A percentile compares a stretch with the other conserved stretches of the same genome.
Evolutionary conservation across 2,113 vertebrate species (phyloP).

Genomic region (Etheostoma cragini): DNA sequence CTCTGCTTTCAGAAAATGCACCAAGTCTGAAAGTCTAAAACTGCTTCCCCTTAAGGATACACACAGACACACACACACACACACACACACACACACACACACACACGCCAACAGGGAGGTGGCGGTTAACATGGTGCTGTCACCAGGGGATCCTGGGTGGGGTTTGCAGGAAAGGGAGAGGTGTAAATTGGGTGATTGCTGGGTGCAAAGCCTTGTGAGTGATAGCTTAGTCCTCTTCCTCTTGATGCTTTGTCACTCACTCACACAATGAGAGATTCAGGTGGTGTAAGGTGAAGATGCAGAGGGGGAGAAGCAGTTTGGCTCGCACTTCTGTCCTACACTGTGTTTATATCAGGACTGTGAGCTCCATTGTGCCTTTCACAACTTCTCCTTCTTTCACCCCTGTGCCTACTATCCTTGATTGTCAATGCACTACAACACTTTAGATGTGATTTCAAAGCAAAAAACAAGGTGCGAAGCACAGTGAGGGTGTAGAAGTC

Average conservation of each 20-base stretch:
- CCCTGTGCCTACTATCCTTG: slow-evolving; percentile 11
- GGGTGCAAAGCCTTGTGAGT: slow-evolving; percentile 75
- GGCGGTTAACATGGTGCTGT: slow-evolving; percentile 75
- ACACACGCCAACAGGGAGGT: slow-evolving; percentile 73
- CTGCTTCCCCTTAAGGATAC: slow-evolving; percentile 57
- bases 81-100: neutral
- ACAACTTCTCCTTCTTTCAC: slow-evolving; percentile 41
- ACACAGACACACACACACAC: neutral
- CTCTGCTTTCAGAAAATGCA: slow-evolving; percentile 7
- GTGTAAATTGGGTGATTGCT: slow-evolving; percentile 85
- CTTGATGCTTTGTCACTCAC: slow-evolving; percentile 61
- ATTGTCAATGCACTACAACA: slow-evolving; percentile 9
- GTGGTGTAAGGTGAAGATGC: slow-evolving; percentile 54
- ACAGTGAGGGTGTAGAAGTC: neutral
- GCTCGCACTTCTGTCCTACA: slow-evolving; percentile 17
- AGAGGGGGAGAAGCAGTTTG: slow-evolving; percentile 27
- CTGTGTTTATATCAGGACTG: slow-evolving; percentile 31
- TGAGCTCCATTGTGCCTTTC: slow-evolving; percentile 37
- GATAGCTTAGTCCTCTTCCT: slow-evolving; percentile 69
- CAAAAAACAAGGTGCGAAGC: neutral
- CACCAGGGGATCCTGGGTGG: slow-evolving; percentile 72
- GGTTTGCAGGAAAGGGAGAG: slow-evolving; percentile 75
- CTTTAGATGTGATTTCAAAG: slow-evolving; percentile 20
- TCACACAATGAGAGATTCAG: slow-evolving; percentile 55
- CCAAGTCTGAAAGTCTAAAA: slow-evolving; percentile 42